A percentile compares a stretch with the other conserved stretches of the same genome.
phyloP scores from a whole-genome alignment of 2,113 vertebrate species.

The Chaetodon trifascialis region DNA sequence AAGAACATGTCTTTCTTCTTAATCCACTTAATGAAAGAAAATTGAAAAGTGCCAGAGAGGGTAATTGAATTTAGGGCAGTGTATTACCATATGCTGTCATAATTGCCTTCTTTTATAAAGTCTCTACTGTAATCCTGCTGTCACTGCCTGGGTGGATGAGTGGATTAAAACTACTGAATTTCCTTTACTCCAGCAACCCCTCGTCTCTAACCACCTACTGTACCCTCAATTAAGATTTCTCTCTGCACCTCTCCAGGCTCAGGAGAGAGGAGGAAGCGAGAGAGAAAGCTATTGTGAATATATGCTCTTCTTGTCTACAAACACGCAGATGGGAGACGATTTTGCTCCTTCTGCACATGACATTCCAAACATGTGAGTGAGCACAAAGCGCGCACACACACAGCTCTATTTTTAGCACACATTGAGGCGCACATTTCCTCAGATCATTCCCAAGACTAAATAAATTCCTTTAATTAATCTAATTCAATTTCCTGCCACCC shows the following conservation, averaged over 20 bases:
- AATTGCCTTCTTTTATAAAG: conserved; percentile 78
- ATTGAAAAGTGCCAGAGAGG: conserved; percentile 77
- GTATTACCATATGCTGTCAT: conserved; percentile 71
- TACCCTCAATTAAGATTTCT: conserved; percentile 41
- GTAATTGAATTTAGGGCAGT: conserved; percentile 78
- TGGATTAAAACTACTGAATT: conserved; percentile 76
- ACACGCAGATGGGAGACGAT: conserved; percentile 14
- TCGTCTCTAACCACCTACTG: conserved; percentile 51
- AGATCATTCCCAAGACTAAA: conserved; percentile 47
- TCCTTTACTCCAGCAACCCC: conserved; percentile 38
- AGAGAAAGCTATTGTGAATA: background rate
- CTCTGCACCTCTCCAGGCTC: background rate
- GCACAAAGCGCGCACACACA: background rate
- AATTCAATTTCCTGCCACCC: conserved; percentile 52
- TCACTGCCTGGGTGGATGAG: conserved; percentile 68
- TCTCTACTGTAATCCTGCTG: conserved; percentile 76
- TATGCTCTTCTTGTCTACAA: background rate
- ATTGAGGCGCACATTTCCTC: conserved; percentile 30
- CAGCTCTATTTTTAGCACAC: conserved; percentile 21
- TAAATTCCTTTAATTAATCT: conserved; percentile 47
- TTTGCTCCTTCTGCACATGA: background rate
- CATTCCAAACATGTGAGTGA: conserved; percentile 3
- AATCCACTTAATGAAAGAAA: conserved; percentile 81
- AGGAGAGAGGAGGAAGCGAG: background rate
- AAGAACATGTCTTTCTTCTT: conserved; percentile 68